Conservation (phyloP, 2,113 vertebrate species). For the Colius striatus region DNA sequence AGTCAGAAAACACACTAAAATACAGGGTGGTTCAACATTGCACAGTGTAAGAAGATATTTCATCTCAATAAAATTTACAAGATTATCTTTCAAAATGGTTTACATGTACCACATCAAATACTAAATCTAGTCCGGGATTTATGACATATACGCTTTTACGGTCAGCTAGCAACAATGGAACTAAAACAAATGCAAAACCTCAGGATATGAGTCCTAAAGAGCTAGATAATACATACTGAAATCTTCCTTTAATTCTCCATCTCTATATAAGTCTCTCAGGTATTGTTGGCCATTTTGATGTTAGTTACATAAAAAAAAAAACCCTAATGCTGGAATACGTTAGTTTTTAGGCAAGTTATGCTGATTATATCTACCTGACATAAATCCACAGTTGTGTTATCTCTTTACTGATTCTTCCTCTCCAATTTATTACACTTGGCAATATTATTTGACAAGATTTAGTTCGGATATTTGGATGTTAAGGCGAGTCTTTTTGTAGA, state of each 20-base stretch:
- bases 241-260: neutral
- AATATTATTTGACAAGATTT: neutral
- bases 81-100: neutral
- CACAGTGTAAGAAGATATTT: neutral
- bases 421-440: neutral
- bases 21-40: neutral
- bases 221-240: neutral
- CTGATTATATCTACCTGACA: neutral
- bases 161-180: neutral
- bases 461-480: neutral
- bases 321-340: neutral
- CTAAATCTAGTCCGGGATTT: neutral
- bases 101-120: neutral
- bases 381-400: neutral
- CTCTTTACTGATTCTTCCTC: neutral
- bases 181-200: neutral
- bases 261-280: neutral
- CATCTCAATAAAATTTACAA: neutral
- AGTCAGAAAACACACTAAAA: neutral
- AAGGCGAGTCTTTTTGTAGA: neutral
- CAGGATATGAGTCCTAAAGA: neutral
- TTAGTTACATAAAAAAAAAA: neutral
- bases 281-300: neutral
- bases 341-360: neutral
- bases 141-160: neutral